Conservation (phyloP, 2,797 vertebrate genomes). For the Prunella strophiata region DNA sequence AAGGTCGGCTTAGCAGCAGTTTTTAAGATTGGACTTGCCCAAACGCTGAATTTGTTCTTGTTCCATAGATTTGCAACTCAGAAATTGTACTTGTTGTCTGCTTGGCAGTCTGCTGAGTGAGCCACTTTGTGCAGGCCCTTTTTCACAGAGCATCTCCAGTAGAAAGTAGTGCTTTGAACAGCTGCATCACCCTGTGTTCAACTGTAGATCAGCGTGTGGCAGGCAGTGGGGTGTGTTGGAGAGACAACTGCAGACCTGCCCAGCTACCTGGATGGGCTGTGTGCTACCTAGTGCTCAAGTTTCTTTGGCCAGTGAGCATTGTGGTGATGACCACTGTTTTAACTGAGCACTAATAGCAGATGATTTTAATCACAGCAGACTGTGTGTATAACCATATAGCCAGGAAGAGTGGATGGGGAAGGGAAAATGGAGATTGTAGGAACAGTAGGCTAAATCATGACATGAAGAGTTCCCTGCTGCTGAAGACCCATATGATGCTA, state of each 20-base stretch:
- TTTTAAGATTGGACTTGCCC: neutral
- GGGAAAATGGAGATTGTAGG: neutral
- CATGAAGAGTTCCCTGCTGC: constrained; percentile 22
- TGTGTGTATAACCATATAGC: constrained; percentile 4
- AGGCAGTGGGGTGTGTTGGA: neutral
- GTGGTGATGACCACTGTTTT: neutral
- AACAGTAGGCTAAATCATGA: neutral
- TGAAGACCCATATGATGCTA: constrained; percentile 12
- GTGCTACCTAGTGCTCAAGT: neutral
- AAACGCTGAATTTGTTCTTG: neutral
- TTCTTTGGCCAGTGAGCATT: constrained; percentile 1
- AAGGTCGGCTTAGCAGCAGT: neutral
- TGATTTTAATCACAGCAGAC: constrained; percentile 31
- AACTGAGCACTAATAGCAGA: neutral
- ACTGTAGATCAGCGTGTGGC: neutral
- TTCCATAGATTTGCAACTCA: neutral
- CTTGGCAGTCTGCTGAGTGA: neutral
- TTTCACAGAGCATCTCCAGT: neutral
- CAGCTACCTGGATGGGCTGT: neutral
- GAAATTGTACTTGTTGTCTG: neutral
- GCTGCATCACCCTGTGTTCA: constrained; percentile 57
- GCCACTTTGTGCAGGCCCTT: neutral
- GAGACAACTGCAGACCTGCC: neutral
- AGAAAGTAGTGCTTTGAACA: neutral
- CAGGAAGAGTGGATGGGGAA: neutral